A percentile compares a stretch with the other conserved stretches of the same genome.
These are phyloP conservation scores for Lithosia quadra DNA, from an alignment of 2,888 invertebrate species.

Conservation along the genomic window DNA sequence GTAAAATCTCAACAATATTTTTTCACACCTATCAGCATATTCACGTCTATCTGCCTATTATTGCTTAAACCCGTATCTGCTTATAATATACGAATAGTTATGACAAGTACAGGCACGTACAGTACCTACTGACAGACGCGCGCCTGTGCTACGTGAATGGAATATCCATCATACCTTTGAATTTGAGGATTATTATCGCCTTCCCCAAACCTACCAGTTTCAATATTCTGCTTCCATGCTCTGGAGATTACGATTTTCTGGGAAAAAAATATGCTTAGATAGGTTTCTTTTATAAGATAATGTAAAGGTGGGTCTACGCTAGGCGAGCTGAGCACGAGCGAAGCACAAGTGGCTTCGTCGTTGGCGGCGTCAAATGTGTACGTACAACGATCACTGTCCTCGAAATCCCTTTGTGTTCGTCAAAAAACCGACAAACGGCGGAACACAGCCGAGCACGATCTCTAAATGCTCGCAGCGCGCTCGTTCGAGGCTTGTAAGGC, in stretches of 20 bases:
- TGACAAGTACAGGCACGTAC: slow-evolving; percentile 55
- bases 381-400: too few relatives aligned
- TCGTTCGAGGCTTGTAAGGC: too few relatives aligned
- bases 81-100: slow-evolving; percentile 56
- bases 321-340: too few relatives aligned
- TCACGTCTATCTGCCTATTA: slow-evolving; percentile 38
- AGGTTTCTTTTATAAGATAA: too few relatives aligned
- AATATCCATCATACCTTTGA: slow-evolving; percentile 57
- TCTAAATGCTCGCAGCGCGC: too few relatives aligned
- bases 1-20: neutral
- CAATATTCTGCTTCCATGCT: slow-evolving; percentile 16
- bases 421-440: too few relatives aligned
- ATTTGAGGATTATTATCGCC: slow-evolving; percentile 58
- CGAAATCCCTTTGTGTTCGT: too few relatives aligned
- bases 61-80: slow-evolving; percentile 40
- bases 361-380: too few relatives aligned
- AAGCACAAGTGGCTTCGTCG: too few relatives aligned
- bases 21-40: slow-evolving; percentile 14
- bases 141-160: slow-evolving; percentile 53
- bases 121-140: slow-evolving; percentile 51
- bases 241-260: neutral
- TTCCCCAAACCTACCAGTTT: slow-evolving; percentile 11
- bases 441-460: too few relatives aligned
- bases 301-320: too few relatives aligned
- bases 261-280: neutral